Evolutionary conservation across 2,888 invertebrate genomes (phyloP), one percentile per base, ranked within the genome.

Genomic region (Eurytoma californica): DNA sequence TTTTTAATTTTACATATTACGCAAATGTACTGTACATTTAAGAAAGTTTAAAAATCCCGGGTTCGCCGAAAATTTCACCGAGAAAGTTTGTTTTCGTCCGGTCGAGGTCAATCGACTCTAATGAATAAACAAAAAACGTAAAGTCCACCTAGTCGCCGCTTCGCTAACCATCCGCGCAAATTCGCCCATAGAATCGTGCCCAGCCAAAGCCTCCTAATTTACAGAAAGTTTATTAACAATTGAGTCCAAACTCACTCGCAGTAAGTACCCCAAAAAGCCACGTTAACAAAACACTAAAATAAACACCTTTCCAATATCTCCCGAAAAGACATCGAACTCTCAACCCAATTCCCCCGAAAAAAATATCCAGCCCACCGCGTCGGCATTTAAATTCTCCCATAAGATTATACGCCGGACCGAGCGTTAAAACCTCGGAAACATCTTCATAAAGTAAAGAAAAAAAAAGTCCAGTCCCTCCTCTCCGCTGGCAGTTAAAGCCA

Each of bases 1-100:
- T 24, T 24, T 24, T 24, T 24, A 24, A 24, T 24, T 24, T 24
- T 24, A 24, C 1, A 24, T 24, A 24, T 24, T 24, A 2, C 24
- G 24, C 1, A 24, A 24, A 1, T 24, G 24, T 24, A 24, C 24
- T 24, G 24, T 24, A 24, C 24, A 24, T 24, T 24, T 24, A 24
- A 24, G 24, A 24, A 24, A 24, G 24, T 24, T 24, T 24, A 24
- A 24, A 24, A 24, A 2, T 2, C 24, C 1, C 3, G 53, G 30
- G 5, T 61, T 53, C 53, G 3, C 30, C 61, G 20, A 76, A 69
- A 76, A 12, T 68, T 53, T 47, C 47, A 39, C 18, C 13, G 61
- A 63, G 76, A 76, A 76, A 76, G 63, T 69, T 76, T 63, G 67
- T 75, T 61, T 61, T 68, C 60, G 47, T 28, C 68, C 61, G 16